Percentiles rank a stretch among this genome's conserved stretches.
Evolutionary conservation across 2,797 vertebrate species (phyloP).

Genomic region (Cheracebus regulus): DNA sequence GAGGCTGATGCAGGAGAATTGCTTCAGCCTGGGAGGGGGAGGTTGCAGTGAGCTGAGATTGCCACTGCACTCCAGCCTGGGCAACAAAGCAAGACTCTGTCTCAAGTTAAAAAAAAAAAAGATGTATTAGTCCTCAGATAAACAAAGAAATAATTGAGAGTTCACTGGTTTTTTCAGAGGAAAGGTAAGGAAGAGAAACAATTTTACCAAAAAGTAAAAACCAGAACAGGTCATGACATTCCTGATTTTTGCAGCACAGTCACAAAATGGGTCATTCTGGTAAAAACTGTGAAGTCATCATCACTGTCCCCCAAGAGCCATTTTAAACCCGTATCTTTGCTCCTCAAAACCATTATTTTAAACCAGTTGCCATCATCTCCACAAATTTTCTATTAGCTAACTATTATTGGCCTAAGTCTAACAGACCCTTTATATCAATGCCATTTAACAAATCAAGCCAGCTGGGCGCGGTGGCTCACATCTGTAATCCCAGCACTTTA

Average conservation of each 20-base stretch:
- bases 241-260: neutral
- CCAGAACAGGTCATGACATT: neutral
- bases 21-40: neutral
- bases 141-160: slow-evolving; percentile 33
- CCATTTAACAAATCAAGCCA: slow-evolving; percentile 29
- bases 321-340: neutral
- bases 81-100: neutral
- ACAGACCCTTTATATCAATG: neutral
- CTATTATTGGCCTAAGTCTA: neutral
- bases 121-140: neutral
- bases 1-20: neutral
- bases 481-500: no score
- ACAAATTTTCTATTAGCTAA: neutral
- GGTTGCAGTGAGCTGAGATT: no score
- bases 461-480: no score
- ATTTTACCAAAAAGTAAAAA: slow-evolving; percentile 15
- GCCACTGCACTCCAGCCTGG: neutral
- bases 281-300: neutral
- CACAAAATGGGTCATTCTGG: neutral
- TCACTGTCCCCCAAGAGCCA: neutral
- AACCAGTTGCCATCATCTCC: neutral
- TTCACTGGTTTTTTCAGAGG: neutral
- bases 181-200: slow-evolving; percentile 32
- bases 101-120: neutral
- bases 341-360: slow-evolving; percentile 38